Conservation (phyloP, 2,113 vertebrate species). For the Azemiops feae region DNA sequence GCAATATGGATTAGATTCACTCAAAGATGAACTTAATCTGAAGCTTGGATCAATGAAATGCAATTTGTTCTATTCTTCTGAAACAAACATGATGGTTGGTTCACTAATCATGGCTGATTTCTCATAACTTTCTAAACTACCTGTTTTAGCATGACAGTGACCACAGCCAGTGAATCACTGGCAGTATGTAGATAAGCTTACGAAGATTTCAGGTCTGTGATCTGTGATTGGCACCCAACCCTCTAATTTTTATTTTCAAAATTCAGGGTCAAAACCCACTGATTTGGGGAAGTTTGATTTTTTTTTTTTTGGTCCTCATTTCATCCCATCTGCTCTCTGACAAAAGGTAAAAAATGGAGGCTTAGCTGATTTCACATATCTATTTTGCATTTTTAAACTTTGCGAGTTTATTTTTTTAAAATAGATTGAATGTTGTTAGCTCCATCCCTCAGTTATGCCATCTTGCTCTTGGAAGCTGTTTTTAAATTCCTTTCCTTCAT, state of each 20-base stretch:
- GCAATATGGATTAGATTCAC: neutral
- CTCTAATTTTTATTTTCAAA: neutral
- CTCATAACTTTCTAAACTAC: neutral
- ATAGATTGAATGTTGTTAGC: neutral
- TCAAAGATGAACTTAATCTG: neutral
- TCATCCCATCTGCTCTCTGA: neutral
- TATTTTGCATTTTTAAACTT: neutral
- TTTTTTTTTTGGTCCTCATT: neutral
- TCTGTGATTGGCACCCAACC: neutral
- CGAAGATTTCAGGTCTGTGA: neutral
- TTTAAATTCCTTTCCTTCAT: neutral
- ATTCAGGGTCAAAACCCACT: neutral
- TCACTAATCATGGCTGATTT: neutral
- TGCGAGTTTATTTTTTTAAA: neutral
- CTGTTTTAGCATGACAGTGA: neutral
- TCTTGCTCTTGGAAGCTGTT: neutral
- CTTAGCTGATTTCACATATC: neutral
- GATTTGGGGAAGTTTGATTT: neutral
- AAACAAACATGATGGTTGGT: neutral
- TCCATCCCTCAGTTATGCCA: neutral
- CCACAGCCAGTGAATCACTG: neutral
- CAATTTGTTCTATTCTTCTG: neutral
- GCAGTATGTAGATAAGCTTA: neutral
- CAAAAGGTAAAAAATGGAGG: neutral
- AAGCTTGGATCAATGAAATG: neutral